Conservation (phyloP, 2,888 invertebrate genomes). For the Drosophila emarginata region DNA sequence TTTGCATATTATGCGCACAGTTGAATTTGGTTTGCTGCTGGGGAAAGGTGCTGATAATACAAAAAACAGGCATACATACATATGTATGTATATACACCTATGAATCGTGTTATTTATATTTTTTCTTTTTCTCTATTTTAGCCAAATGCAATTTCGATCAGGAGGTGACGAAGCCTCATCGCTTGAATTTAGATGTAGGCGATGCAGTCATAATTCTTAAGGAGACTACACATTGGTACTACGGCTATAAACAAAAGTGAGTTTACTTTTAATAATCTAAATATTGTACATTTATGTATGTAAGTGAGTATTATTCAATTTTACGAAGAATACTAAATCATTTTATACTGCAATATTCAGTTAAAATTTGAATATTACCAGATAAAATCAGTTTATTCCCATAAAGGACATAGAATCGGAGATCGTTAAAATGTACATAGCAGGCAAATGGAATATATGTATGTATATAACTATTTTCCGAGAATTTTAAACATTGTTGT, state of each 20-base stretch:
- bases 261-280: constrained; percentile 41
- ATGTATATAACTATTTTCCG: too few species aligned
- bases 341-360: too few species aligned
- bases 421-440: too few species aligned
- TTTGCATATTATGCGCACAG: constrained; percentile 33
- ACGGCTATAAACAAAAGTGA: constrained; percentile 82
- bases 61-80: not conserved
- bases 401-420: too few species aligned
- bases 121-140: constrained; percentile 35
- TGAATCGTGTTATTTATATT: not conserved
- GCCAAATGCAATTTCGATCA: constrained; percentile 82
- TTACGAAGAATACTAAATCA: too few species aligned
- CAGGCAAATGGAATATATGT: too few species aligned
- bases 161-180: constrained; percentile 80
- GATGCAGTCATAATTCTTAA: constrained; percentile 81
- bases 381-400: too few species aligned
- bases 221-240: constrained; percentile 82
- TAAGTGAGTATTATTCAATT: too few species aligned
- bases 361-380: too few species aligned
- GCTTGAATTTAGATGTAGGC: constrained; percentile 81
- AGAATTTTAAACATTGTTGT: too few species aligned
- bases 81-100: not conserved
- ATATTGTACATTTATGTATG: not conserved
- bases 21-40: constrained; percentile 18
- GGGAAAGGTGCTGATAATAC: constrained; percentile 32